Percentiles rank a stretch among this genome's conserved stretches.
phyloP scores from a whole-genome alignment of 2,113 vertebrate species.

The Brienomyrus brachyistius region DNA sequence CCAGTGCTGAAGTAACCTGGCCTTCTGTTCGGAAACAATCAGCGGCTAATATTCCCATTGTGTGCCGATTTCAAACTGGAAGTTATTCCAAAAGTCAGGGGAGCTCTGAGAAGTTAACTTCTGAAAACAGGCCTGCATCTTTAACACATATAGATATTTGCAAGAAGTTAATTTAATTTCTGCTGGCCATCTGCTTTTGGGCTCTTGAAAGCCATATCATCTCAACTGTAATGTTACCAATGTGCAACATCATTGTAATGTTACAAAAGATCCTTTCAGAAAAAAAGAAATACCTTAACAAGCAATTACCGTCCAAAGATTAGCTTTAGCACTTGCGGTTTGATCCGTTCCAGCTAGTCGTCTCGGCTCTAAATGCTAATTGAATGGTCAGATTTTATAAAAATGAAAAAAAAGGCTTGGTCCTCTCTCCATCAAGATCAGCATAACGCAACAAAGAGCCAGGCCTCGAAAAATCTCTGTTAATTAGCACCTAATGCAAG shows the following conservation, averaged over 20 bases:
- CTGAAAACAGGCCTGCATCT: neutral
- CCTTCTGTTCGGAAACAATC: neutral
- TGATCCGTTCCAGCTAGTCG: neutral
- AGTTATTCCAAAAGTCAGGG: neutral
- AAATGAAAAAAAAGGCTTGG: neutral
- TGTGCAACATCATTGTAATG: neutral
- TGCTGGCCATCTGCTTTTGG: neutral
- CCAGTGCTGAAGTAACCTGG: neutral
- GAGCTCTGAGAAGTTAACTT: neutral
- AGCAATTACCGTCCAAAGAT: neutral
- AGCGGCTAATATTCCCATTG: neutral
- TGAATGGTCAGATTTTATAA: neutral
- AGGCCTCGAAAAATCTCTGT: neutral
- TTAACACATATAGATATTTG: neutral
- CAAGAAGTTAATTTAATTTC: neutral
- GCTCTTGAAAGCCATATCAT: neutral
- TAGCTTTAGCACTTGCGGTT: neutral
- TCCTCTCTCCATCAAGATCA: neutral
- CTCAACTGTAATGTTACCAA: neutral
- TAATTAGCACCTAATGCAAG: neutral
- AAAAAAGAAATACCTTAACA: neutral
- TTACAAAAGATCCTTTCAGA: neutral
- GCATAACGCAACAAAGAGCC: neutral
- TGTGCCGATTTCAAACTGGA: neutral
- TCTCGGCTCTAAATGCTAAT: neutral